Base-by-base conservation (phyloP, 2,888 invertebrate species). In the Drosophila lutescens region DNA sequence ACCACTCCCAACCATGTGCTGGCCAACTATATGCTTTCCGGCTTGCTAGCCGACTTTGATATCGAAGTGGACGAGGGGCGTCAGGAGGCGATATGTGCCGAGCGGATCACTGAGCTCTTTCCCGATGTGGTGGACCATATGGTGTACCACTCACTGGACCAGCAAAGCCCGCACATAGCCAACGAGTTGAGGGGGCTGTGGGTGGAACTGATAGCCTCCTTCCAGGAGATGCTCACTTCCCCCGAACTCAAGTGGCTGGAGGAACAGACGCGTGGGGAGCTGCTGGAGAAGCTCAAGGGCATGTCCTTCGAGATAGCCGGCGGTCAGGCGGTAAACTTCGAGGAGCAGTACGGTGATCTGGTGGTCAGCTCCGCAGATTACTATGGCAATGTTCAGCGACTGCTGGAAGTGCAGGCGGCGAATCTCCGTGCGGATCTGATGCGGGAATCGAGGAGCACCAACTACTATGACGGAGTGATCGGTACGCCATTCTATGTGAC, bases 11-110 rank as follows among this genome's bases (percentile, higher is more conserved):
- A 82, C 13, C 73, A 78, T 0, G 58, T 80, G 0, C 58, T 91
- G 12, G 92, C 92, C 49, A 92, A 91, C 68, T 91, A 86, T 34
- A 89, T 91, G 55, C 89, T 92, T 68, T 84, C 83, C 65, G 58
- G 83, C 12, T 63, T 92, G 43, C 30, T 91, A 4, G 58, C 53
- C 12, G 89, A 88, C 23, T 90, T 90, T 30, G 78, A 65, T 0
- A 68, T 26, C 0, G 15, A 23, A 15, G 15, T 20, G 17, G 40
- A 49, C 8, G 44, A 61, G 17, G 71, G 71, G 0, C 76, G 83
- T 10, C 87, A 85, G 46, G 59, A 75, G 8, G 70, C 66, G n/a
- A 63, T 81, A 10, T 91, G 91, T 58, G 74, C 77, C 5, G 74
- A 79, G 12, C 67, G 78, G 12, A 88, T 88, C 0, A 74, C 79